Percentiles rank a stretch among this genome's conserved stretches.
Conservation (phyloP, 1,140 invertebrate genomes). For the Drosophila oshimai region DNA sequence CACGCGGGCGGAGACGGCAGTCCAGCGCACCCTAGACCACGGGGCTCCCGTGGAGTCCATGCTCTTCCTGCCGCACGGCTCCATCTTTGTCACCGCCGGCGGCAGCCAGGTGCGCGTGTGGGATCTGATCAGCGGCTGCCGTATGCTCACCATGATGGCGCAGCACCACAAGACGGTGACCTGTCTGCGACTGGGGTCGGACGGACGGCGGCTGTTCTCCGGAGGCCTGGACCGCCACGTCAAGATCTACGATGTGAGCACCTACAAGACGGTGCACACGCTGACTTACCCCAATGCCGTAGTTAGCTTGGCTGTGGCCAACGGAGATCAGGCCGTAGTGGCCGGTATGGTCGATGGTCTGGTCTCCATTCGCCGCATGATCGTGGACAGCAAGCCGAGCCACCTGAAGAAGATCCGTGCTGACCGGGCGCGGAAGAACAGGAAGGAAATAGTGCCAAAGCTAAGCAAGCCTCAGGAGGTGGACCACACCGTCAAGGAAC, state of each 20-base stretch:
- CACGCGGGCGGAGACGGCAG: slow-evolving; percentile 86
- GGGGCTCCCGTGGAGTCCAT: slow-evolving; percentile 95
- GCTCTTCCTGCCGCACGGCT: slow-evolving; percentile 94
- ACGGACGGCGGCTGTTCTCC: slow-evolving; percentile 92
- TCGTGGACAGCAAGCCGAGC: slow-evolving; percentile 83
- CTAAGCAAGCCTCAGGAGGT: slow-evolving; percentile 73
- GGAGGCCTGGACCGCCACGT: slow-evolving; percentile 96
- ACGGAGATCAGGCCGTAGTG: slow-evolving; percentile 92
- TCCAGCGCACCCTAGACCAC: slow-evolving; percentile 91
- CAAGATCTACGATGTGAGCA: slow-evolving; percentile 95
- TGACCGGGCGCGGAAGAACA: slow-evolving; percentile 63
- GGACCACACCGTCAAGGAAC: slow-evolving; percentile 84
- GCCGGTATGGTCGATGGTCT: slow-evolving; percentile 96
- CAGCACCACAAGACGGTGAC: slow-evolving; percentile 98
- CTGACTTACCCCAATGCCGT: slow-evolving; percentile 95
- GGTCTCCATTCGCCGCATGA: slow-evolving; percentile 92
- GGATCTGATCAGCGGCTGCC: slow-evolving; percentile 94
- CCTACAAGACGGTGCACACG: slow-evolving; percentile 94
- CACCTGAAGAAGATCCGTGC: slow-evolving; percentile 68
- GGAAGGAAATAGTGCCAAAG: neutral
- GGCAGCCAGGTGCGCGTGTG: slow-evolving; percentile 96
- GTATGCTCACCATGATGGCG: slow-evolving; percentile 90
- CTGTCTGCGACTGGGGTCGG: slow-evolving; percentile 89
- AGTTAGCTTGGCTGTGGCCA: slow-evolving; percentile 91
- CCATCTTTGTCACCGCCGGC: slow-evolving; percentile 95